Conservation (phyloP, 2,888 invertebrate species). For the Nomada goodeniana region DNA sequence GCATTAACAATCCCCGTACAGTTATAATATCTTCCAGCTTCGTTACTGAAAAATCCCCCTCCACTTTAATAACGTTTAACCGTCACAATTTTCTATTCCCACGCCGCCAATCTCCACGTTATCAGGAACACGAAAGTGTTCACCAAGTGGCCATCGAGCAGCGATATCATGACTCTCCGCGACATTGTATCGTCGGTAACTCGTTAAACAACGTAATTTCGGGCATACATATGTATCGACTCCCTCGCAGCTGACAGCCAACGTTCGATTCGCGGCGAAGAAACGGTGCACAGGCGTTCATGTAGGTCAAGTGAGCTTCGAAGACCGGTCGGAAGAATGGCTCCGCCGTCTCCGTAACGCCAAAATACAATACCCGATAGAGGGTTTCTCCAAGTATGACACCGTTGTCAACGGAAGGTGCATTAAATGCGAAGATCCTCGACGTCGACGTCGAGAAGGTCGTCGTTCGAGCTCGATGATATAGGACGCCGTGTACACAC, state of each 20-base stretch:
- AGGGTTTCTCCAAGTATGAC: conserved; percentile 45
- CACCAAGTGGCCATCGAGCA: not conserved
- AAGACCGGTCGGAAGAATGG: conserved; percentile 37
- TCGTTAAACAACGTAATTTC: conserved; percentile 30
- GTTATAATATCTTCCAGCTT: not conserved
- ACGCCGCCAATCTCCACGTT: not conserved
- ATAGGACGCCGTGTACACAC: conserved; percentile 16
- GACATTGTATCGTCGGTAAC: not conserved
- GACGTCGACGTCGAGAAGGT: conserved; percentile 38
- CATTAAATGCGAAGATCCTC: conserved; percentile 58
- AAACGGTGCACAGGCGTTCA: not conserved
- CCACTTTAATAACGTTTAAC: not conserved
- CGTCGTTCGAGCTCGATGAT: conserved; percentile 5
- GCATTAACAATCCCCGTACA: too few species aligned
- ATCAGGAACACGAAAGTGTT: not conserved
- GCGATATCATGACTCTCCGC: not conserved
- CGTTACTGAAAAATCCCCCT: not conserved
- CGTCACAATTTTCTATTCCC: not conserved
- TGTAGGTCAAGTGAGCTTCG: conserved; percentile 49
- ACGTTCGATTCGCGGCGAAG: conserved; percentile 1
- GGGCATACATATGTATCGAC: conserved; percentile 19
- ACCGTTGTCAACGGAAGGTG: conserved; percentile 53
- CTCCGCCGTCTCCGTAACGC: conserved; percentile 36
- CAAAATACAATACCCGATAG: conserved; percentile 55
- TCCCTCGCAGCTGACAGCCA: not conserved